Base-by-base conservation (phyloP, 2,888 invertebrate species). In the Eristalinus aeneus region DNA sequence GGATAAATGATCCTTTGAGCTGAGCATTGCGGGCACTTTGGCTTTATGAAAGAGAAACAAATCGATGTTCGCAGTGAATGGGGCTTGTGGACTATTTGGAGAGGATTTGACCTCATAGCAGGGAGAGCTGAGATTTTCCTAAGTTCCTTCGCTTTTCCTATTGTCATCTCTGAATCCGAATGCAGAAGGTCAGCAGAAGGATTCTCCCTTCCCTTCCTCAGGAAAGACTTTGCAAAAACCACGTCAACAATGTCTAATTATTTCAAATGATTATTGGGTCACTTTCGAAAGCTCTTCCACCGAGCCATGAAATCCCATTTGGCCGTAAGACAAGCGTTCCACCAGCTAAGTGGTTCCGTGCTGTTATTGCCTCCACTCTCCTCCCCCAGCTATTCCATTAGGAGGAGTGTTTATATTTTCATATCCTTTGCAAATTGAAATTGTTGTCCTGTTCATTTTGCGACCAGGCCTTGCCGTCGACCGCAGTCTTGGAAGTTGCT, bases 351-450 rank as follows among this genome's bases (percentile, higher is more conserved):
- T 75, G 80, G 71, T 71, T 80, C 79, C 27, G 61, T 60, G 71
- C 79, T 80, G 74, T 80, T 79, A 80, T 84, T 53, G 64, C 39
- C 54, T 3, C 27, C 27, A 27, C 5, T 5, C 27, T 5, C 27
- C 27, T 27, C 36, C 46, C n/a, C 12, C 22, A n/a, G n/a, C n/a
- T n/a, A n/a, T n/a, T n/a, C 56, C 64, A 54, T 79, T 79, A 60
- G 74, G 69, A 63, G 53, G 12, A 61, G 71, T 74, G 74, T 84
- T 79, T 84, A 74, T 75, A 83, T 56, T 83, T 83, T 71, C 78
- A 65, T 74, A 74, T 83, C 69, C 79, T 83, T 72, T 46, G 68
- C 64, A 76, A 81, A 75, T 81, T 76, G 76, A 32, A 81, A 76
- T 63, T 73, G 81, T 73, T 68, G 63, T 67, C 61, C 58, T 61